Conservation (phyloP, 2,797 vertebrate species). For the Apodemus agrarius region DNA sequence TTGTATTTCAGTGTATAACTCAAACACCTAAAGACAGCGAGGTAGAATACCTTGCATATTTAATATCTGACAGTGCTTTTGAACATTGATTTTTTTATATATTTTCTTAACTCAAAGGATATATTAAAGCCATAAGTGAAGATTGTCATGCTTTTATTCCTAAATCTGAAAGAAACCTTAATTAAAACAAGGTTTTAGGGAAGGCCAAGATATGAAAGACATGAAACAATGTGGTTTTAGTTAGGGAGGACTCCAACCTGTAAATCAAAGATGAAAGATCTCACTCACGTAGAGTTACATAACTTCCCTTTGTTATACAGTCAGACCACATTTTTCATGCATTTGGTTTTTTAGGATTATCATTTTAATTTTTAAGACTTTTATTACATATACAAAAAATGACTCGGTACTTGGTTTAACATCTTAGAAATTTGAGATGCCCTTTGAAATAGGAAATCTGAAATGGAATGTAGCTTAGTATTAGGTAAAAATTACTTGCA, state of each 20-base stretch:
- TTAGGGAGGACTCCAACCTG: slow-evolving; percentile 88
- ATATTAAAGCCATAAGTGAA: slow-evolving; percentile 92
- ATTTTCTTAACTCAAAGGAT: slow-evolving; percentile 88
- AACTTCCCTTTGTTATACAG: slow-evolving; percentile 90
- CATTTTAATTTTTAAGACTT: slow-evolving; percentile 89
- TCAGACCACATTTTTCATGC: slow-evolving; percentile 86
- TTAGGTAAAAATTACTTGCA: slow-evolving; percentile 84
- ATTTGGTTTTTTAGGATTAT: slow-evolving; percentile 88
- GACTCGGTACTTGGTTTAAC: slow-evolving; percentile 79
- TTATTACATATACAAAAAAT: slow-evolving; percentile 88
- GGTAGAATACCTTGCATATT: slow-evolving; percentile 83
- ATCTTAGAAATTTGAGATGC: slow-evolving; percentile 87
- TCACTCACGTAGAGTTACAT: slow-evolving; percentile 92
- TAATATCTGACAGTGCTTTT: slow-evolving; percentile 85
- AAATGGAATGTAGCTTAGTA: slow-evolving; percentile 85
- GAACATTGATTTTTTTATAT: slow-evolving; percentile 86
- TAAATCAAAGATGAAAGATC: slow-evolving; percentile 91
- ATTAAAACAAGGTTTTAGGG: slow-evolving; percentile 89
- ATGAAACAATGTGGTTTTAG: slow-evolving; percentile 88
- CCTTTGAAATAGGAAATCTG: slow-evolving; percentile 87
- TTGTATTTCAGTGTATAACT: slow-evolving; percentile 81
- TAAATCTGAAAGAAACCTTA: slow-evolving; percentile 89
- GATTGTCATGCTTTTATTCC: slow-evolving; percentile 88
- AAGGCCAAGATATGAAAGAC: slow-evolving; percentile 89
- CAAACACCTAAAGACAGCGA: slow-evolving; percentile 80